These are phyloP conservation scores for Sisor rabdophorus DNA, from an alignment of 2,113 vertebrate genomes.

Conservation along the genomic window DNA sequence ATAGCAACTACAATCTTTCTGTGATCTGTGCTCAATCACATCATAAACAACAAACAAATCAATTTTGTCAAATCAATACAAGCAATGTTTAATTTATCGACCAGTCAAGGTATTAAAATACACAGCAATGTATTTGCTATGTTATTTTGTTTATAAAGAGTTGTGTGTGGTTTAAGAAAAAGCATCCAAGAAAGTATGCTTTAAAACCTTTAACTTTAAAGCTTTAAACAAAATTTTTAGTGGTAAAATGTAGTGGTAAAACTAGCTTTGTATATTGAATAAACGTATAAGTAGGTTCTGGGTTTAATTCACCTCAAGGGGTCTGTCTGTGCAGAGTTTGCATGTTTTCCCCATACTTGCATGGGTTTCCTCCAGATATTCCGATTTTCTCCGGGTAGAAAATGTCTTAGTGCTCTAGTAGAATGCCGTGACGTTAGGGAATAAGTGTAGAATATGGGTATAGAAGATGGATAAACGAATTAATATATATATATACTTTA, in stretches of 20 bases:
- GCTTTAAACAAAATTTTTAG: too few species aligned
- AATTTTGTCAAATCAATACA: not conserved
- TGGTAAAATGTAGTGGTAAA: conserved; percentile 7
- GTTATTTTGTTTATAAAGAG: not conserved
- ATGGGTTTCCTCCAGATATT: too few species aligned
- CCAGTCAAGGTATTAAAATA: not conserved
- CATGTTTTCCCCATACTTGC: too few species aligned
- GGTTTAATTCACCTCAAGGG: too few species aligned
- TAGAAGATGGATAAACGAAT: too few species aligned
- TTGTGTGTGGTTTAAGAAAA: not conserved
- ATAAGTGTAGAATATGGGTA: too few species aligned
- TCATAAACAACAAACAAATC: not conserved
- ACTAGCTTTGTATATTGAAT: not conserved
- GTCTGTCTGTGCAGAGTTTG: too few species aligned
- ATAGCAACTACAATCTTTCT: not conserved
- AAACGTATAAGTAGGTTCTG: too few species aligned
- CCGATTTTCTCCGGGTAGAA: too few species aligned
- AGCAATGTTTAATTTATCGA: not conserved
- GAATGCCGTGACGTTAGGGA: too few species aligned
- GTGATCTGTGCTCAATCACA: not conserved
- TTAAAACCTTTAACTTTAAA: not conserved
- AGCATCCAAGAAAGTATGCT: not conserved
- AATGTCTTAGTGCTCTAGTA: too few species aligned
- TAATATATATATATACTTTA: not conserved
- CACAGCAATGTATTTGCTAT: not conserved